These are phyloP conservation scores for Pteropus rufus DNA, from an alignment of 2,797 vertebrate genomes.

Conservation along the genomic window DNA sequence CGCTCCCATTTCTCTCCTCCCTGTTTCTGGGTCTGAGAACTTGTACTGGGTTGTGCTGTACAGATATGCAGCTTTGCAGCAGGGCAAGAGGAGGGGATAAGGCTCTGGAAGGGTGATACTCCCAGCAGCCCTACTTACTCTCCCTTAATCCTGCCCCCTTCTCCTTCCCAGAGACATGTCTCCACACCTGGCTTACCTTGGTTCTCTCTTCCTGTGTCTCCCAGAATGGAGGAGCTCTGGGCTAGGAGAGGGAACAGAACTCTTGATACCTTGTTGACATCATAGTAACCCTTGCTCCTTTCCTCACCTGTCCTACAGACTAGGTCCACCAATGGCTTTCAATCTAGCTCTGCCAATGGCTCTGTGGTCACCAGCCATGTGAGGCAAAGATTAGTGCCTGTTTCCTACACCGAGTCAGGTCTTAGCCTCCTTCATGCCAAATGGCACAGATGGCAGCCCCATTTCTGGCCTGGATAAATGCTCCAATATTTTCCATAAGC, in stretches of 20 bases:
- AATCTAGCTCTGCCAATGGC: background rate
- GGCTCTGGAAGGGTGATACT: background rate
- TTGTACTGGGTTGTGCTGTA: background rate
- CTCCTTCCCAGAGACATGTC: background rate
- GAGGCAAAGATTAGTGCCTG: background rate
- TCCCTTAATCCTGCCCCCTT: background rate
- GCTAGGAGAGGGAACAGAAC: background rate
- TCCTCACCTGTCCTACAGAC: background rate
- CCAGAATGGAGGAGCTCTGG: background rate
- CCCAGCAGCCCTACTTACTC: too few relatives aligned
- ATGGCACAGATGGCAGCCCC: background rate
- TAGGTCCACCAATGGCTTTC: background rate
- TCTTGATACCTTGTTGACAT: background rate
- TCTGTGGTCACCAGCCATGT: background rate
- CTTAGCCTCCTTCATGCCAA: background rate
- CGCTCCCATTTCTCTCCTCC: background rate
- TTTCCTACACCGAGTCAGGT: background rate
- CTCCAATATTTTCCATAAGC: accelerated
- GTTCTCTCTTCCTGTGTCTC: background rate
- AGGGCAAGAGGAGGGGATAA: background rate
- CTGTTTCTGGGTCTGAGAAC: background rate
- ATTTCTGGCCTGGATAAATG: background rate
- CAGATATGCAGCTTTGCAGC: background rate
- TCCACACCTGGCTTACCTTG: background rate
- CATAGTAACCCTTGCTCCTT: background rate